Conservation (phyloP, 2,113 vertebrate species). For the Dipodomys stephensi region DNA sequence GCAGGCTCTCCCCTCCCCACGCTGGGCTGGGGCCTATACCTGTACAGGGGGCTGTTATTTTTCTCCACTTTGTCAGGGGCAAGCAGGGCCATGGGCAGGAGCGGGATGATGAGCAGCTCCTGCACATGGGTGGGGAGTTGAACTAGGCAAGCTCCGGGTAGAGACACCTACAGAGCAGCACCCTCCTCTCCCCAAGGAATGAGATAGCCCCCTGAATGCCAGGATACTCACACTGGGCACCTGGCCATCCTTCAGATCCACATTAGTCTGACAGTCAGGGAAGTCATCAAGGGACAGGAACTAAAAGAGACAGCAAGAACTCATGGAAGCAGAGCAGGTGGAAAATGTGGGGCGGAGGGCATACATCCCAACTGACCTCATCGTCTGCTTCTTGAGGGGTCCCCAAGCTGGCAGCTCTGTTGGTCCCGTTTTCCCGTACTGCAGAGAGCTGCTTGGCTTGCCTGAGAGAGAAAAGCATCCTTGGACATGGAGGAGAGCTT, state of each 20-base stretch:
- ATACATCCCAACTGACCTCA: slow-evolving; percentile 80
- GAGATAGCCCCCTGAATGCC: neutral
- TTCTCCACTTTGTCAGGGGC: slow-evolving; percentile 90
- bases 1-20: fast-evolving
- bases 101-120: slow-evolving; percentile 85
- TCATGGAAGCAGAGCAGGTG: fast-evolving
- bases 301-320: slow-evolving; percentile 62
- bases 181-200: neutral
- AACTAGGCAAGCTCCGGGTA: fast-evolving
- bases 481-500: neutral
- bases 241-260: slow-evolving; percentile 82
- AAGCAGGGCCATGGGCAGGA: slow-evolving; percentile 91
- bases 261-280: slow-evolving; percentile 50
- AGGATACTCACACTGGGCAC: slow-evolving; percentile 75
- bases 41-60: slow-evolving; percentile 90
- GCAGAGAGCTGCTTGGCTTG: slow-evolving; percentile 84
- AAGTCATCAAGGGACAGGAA: slow-evolving; percentile 88
- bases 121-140: slow-evolving; percentile 62
- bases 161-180: fast-evolving
- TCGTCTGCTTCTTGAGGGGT: slow-evolving; percentile 41
- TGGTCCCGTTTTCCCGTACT: slow-evolving; percentile 53
- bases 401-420: neutral
- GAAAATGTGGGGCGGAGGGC: neutral
- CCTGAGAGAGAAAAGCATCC: neutral
- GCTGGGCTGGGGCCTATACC: slow-evolving; percentile 80